A percentile compares a stretch with the other conserved stretches of the same genome.
phyloP scores from a whole-genome alignment of 64 coral and sea anemone species.

The Actinia equina region DNA sequence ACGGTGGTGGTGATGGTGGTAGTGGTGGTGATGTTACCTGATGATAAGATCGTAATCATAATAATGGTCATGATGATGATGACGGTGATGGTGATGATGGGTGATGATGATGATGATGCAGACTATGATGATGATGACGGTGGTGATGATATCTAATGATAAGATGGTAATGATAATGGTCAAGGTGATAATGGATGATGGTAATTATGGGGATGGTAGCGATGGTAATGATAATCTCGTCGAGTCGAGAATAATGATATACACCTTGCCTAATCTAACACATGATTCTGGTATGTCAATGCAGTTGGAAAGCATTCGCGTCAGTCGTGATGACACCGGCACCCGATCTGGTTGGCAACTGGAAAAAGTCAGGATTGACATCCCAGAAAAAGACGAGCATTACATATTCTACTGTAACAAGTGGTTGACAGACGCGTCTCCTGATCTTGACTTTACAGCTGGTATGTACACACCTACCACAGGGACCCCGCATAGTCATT shows the following conservation, averaged over 20 bases:
- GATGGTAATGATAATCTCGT: too few relatives aligned
- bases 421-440: constrained; percentile 48
- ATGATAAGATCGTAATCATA: too few relatives aligned
- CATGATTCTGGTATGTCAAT: neutral
- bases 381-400: constrained; percentile 63
- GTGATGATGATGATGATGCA: neutral
- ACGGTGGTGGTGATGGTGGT: neutral
- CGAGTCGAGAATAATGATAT: neutral
- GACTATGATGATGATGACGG: too few relatives aligned
- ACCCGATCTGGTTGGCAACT: constrained; percentile 57
- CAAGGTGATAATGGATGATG: too few relatives aligned
- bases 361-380: constrained; percentile 72
- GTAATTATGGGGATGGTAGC: too few relatives aligned
- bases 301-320: constrained; percentile 57
- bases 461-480: constrained; percentile 20
- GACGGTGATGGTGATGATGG: neutral
- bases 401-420: constrained; percentile 68
- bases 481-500: neutral
- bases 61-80: neutral
- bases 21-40: neutral
- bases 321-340: constrained; percentile 67
- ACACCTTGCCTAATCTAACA: neutral
- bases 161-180: too few relatives aligned
- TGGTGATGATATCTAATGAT: too few relatives aligned
- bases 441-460: constrained; percentile 52